Evolutionary conservation across 2,797 vertebrate species (phyloP).

Genomic region (Scleropages formosus): DNA sequence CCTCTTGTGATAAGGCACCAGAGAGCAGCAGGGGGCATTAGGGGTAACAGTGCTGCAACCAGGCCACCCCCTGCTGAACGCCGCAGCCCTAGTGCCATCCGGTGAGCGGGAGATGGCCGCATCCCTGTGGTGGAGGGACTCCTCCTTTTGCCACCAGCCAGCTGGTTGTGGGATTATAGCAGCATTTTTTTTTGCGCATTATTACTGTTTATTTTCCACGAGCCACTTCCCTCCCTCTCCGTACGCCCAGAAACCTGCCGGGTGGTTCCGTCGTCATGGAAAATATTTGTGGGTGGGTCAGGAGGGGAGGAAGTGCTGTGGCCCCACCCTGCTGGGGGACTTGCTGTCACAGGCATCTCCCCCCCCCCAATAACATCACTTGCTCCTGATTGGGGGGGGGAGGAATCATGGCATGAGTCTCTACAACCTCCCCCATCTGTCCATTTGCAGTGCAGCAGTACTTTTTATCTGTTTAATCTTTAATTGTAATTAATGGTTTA

Average conservation of each 20-base stretch:
- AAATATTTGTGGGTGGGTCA: slow-evolving; percentile 34
- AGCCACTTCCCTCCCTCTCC: slow-evolving; percentile 1
- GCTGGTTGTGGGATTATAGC: background rate
- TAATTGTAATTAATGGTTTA: no score
- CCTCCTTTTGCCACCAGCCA: background rate
- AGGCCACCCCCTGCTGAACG: background rate
- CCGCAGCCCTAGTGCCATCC: background rate
- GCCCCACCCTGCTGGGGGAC: background rate
- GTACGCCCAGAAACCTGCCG: slow-evolving; percentile 26
- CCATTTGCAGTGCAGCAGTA: no score
- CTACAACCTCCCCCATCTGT: background rate
- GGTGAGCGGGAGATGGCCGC: no score
- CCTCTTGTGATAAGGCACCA: background rate
- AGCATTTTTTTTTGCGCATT: background rate
- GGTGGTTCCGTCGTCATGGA: slow-evolving; percentile 44
- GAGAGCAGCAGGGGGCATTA: background rate
- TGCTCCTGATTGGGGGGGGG: background rate
- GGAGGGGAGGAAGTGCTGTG: slow-evolving; percentile 18
- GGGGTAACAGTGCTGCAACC: background rate
- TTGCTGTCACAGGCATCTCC: slow-evolving; percentile 30
- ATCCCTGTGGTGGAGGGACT: background rate
- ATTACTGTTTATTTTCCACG: background rate
- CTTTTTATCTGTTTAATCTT: no score
- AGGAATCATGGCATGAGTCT: background rate
- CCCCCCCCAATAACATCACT: slow-evolving; percentile 25